Conservation (phyloP, 2,113 vertebrate genomes). For the Heteronetta atricapilla region DNA sequence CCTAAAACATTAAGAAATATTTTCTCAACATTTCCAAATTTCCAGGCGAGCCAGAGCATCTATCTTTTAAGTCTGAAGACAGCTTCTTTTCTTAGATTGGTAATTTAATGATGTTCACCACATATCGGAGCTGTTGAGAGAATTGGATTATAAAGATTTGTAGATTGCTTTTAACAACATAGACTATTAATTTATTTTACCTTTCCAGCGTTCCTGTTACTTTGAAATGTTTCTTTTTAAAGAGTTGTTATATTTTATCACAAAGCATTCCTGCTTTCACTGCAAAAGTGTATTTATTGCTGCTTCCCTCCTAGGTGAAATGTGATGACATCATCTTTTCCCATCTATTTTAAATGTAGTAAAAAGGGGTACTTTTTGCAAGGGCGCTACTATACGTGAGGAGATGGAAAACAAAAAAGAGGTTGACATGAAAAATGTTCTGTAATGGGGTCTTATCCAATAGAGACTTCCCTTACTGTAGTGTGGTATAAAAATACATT, state of each 20-base stretch:
- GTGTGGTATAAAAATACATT: neutral
- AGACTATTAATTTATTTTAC: constrained; percentile 62
- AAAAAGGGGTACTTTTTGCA: neutral
- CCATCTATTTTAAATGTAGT: neutral
- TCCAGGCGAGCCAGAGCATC: neutral
- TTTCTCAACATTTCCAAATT: neutral
- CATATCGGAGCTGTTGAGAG: neutral
- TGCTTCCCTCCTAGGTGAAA: neutral
- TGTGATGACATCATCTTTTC: neutral
- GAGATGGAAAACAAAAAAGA: neutral
- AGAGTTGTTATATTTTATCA: constrained; percentile 41
- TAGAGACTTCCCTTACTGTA: neutral
- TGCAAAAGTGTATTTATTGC: constrained; percentile 31
- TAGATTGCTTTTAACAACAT: constrained; percentile 35
- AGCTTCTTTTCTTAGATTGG: neutral
- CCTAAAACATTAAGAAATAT: neutral
- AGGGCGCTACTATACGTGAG: neutral
- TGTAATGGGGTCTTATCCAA: neutral
- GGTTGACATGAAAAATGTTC: neutral
- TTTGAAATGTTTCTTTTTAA: constrained; percentile 65
- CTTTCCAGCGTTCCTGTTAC: constrained; percentile 29
- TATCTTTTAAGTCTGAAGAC: neutral
- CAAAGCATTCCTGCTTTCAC: constrained; percentile 15
- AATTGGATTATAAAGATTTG: constrained; percentile 45
- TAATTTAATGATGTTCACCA: neutral